phyloP scores from a whole-genome alignment of 1,140 invertebrate species.

The Akabosia matsudoensis region DNA sequence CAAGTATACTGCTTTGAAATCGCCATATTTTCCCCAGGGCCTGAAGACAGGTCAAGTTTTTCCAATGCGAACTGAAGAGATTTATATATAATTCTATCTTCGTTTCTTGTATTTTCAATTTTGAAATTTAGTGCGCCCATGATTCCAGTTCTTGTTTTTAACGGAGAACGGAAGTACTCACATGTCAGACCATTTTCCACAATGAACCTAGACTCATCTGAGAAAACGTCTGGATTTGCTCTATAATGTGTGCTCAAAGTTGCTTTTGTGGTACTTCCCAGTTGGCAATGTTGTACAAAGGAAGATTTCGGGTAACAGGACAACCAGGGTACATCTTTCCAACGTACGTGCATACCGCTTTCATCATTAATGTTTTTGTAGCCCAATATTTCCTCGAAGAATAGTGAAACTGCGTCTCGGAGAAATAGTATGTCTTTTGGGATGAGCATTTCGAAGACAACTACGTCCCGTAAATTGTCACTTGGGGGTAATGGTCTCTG shows the following conservation, averaged over 20 bases:
- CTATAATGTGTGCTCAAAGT: neutral
- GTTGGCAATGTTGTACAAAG: no score
- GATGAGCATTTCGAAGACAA: conserved; percentile 29
- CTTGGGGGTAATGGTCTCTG: conserved; percentile 10
- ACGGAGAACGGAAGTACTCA: neutral
- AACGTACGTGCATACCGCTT: no score
- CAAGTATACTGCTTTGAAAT: conserved; percentile 32
- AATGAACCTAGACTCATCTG: neutral
- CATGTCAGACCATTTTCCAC: neutral
- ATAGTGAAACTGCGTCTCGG: neutral
- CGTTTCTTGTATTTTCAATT: neutral
- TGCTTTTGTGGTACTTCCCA: neutral
- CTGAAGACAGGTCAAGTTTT: no score
- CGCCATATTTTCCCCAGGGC: conserved; percentile 27
- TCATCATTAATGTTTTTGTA: no score
- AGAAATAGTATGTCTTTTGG: conserved; percentile 20
- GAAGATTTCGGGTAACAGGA: no score
- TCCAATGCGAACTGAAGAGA: neutral
- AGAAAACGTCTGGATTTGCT: neutral
- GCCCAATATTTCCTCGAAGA: neutral
- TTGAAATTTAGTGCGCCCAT: neutral
- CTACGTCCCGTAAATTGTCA: conserved; percentile 22
- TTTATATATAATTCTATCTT: neutral
- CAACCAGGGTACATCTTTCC: no score
- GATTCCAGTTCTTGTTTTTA: neutral